Base-by-base conservation (phyloP, 2,888 invertebrate genomes). In the Mechanitis mazaeus region DNA sequence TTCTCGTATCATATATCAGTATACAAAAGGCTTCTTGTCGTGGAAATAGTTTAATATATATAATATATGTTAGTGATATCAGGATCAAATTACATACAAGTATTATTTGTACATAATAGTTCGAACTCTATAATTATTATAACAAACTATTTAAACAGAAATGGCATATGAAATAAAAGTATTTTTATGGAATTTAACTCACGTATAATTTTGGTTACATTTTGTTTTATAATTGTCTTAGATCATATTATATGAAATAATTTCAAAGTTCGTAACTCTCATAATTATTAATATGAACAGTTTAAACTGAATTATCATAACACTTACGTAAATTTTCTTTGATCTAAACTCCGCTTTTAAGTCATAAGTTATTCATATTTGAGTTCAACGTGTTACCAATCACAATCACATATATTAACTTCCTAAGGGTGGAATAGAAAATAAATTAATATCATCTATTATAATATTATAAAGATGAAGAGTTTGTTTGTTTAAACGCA, bases 1-100 rank as follows among this genome's bases (percentile, higher is more conserved):
- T 78, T 78, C 69, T 69, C 67, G 73, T 79, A 81, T 81, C 77
- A 73, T 69, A 74, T 81, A 69, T 74, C 79, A 65, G 67, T 59
- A 58, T 72, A 75, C 72, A 70, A 75, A 60, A 7, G 80, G 79
- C 74, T 83, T 83, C 76, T 46, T 66, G 64, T 50, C 59, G 64
- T 65, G 55, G 63, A 54, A 61, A 61, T 59, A 63, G 50, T 47
- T 55, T 50, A 56, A 56, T 55, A 33, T 20, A 20, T 53, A 56
- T 46, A 56, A 59, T 46, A 56, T 33, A 54, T 59, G 63, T 59
- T 56, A 63, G 56, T 59, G 46, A 63, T 56, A 54, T 59, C 50
- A 42, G 38, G 45, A 63, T 54, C 11, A 35, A 50, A 54, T 64
- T 28, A 33, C 35, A 45, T 55, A 35, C 31, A 3, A 42, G 31